Evolutionary conservation across 2,888 invertebrate genomes (phyloP), one percentile per base, ranked within the genome.

Genomic region (Busseola fusca): DNA sequence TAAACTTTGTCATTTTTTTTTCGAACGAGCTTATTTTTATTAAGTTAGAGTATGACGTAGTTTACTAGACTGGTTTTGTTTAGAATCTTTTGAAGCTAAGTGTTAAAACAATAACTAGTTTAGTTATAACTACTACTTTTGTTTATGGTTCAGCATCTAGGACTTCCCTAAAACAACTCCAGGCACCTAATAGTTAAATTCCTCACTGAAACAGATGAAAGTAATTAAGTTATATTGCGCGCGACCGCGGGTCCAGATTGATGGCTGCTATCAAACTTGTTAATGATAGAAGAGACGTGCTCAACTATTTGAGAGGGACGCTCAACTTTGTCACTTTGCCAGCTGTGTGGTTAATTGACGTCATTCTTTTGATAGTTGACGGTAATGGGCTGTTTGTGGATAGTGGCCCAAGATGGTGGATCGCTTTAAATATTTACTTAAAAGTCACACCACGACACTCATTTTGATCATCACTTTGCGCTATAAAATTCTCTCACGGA

Each of bases 281-380:
- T 85, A 85, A 86, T 86, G 82, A 86, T 75, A 74, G 73, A 80
- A 77, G 81, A 84, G 81, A 83, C 81, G 73, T 81, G 74, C 68
- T 84, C 80, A 85, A 85, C 84, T 84, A 85, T 84, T 84, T 75
- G 70, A 64, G 80, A 79, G 70, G 71, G 54, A 74, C 72, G 70
- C 66, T 71, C 65, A 84, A 84, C 82, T 84, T 84, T 82, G 82
- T 69, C 82, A 66, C 75, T 83, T 81, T 73, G 64, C 71, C 64
- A 64, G 69, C 66, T 67, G 50, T 71, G 59, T 64, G n/a, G 59
- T 67, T 72, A 63, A 76, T 76, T 71, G 69, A 66, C 56, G 68
- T 72, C 62, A 83, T 80, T 83, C 76, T 83, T 83, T 69, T 82
- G 80, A 73, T 78, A 78, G 79, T 82, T 73, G 54, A 59, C 60